Conservation (phyloP, 2,113 vertebrate genomes). For the Thalassarche chlororhynchos region DNA sequence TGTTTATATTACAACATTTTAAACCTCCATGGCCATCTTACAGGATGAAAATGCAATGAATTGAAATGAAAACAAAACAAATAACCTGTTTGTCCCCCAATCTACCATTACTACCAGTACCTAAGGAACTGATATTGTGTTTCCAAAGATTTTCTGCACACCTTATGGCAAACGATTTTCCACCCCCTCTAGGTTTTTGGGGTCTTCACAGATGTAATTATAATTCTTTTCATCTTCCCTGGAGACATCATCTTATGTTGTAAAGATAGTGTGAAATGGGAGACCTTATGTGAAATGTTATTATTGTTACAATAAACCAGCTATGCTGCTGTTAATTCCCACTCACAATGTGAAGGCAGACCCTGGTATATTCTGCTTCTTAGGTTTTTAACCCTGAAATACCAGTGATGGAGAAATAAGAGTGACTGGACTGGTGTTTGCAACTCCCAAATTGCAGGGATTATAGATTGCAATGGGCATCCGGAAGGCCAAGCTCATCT, state of each 20-base stretch:
- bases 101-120: background rate
- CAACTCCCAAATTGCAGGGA: background rate
- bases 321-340: constrained; percentile 4
- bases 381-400: background rate
- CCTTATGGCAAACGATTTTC: constrained; percentile 45
- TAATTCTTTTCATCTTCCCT: constrained; percentile 64
- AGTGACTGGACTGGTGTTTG: background rate
- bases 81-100: background rate
- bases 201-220: constrained; percentile 62
- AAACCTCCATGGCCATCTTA: background rate
- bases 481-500: background rate
- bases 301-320: background rate
- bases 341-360: background rate
- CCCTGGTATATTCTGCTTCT: background rate
- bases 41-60: background rate
- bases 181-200: background rate
- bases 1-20: background rate
- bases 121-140: background rate
- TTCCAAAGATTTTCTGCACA: constrained; percentile 58
- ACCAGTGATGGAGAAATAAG: background rate
- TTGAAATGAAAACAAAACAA: constrained; percentile 15
- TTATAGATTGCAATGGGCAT: background rate
- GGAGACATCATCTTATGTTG: constrained; percentile 41
- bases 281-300: constrained; percentile 32
- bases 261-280: constrained; percentile 52